Evolutionary conservation across 2,888 invertebrate species (phyloP).

Genomic region (Rhagonycha lutea): DNA sequence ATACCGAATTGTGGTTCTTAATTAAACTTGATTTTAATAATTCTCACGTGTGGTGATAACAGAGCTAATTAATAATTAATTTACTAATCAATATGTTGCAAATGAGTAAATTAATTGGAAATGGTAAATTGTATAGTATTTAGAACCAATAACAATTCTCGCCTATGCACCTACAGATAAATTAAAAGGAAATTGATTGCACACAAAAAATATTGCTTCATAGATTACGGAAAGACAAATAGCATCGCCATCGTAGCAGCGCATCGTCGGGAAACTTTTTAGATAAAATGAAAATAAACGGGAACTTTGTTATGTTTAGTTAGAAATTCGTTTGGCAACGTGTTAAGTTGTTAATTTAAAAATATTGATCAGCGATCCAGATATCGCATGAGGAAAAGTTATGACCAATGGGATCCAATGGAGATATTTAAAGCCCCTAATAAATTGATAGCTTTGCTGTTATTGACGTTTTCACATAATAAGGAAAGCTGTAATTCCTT

Average conservation of each 20-base stretch:
- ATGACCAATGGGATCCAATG: background rate
- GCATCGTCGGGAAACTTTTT: background rate
- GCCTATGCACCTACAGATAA: background rate
- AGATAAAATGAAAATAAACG: background rate
- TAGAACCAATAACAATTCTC: background rate
- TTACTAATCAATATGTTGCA: background rate
- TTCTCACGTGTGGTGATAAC: background rate
- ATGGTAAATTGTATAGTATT: background rate
- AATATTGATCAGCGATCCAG: background rate
- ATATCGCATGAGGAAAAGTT: background rate
- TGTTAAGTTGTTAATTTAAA: background rate
- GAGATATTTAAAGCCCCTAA: slow-evolving; percentile 9
- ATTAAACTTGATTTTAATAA: background rate
- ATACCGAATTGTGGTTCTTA: background rate
- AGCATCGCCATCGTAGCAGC: background rate
- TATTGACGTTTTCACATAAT: slow-evolving; percentile 8
- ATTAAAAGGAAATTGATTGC: background rate
- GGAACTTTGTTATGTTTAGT: background rate
- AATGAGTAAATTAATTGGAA: background rate
- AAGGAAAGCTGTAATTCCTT: background rate
- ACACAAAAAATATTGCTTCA: background rate
- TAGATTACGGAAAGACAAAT: background rate
- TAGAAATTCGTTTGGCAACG: background rate
- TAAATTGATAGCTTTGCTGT: slow-evolving; percentile 6
- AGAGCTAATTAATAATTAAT: background rate